Percentiles rank a stretch among this genome's conserved stretches.
phyloP scores from a whole-genome alignment of 37 sponge, comb jelly and placozoan genomes.

The Chondrilla cf. caribensis region DNA sequence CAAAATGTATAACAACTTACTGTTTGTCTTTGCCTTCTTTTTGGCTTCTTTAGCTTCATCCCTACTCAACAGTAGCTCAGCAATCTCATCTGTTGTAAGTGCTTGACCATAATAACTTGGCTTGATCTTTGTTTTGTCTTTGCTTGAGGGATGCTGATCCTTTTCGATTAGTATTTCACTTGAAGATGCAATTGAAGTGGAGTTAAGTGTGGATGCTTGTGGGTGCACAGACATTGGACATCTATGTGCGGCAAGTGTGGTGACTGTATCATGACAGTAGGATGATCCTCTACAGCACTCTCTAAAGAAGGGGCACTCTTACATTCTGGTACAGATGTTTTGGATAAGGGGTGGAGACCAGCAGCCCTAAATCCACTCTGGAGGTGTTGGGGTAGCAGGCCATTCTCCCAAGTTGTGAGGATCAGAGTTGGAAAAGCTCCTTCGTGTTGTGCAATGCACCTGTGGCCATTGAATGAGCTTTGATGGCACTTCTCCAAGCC shows the following conservation, averaged over 20 bases:
- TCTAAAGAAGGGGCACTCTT: neutral
- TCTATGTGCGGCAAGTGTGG: neutral
- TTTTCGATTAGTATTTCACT: neutral
- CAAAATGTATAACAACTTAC: too few species aligned
- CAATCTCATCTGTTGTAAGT: slow-evolving; percentile 45
- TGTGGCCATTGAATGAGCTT: slow-evolving; percentile 29
- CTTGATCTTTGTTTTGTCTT: slow-evolving; percentile 17
- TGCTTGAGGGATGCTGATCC: neutral
- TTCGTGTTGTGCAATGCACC: slow-evolving; percentile 39
- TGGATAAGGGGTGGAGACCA: slow-evolving; percentile 40
- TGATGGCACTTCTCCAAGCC: slow-evolving; percentile 41
- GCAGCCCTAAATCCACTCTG: slow-evolving; percentile 29
- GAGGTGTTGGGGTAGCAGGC: slow-evolving; percentile 20
- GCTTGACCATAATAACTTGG: slow-evolving; percentile 54
- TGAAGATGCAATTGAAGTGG: slow-evolving; percentile 14
- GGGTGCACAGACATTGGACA: slow-evolving; percentile 1
- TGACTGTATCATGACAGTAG: neutral
- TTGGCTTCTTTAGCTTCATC: slow-evolving; percentile 8
- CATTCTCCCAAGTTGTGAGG: slow-evolving; percentile 19
- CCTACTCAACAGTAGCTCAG: neutral
- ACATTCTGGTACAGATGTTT: slow-evolving; percentile 18
- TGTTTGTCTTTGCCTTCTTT: neutral
- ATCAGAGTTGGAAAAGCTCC: slow-evolving; percentile 45
- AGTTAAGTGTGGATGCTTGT: neutral
- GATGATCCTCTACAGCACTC: neutral